Percentiles rank a stretch among this genome's conserved stretches.
These are phyloP conservation scores for Phenganax marumi DNA, from an alignment of 92 coral and sea anemone genomes.

Conservation along the genomic window DNA sequence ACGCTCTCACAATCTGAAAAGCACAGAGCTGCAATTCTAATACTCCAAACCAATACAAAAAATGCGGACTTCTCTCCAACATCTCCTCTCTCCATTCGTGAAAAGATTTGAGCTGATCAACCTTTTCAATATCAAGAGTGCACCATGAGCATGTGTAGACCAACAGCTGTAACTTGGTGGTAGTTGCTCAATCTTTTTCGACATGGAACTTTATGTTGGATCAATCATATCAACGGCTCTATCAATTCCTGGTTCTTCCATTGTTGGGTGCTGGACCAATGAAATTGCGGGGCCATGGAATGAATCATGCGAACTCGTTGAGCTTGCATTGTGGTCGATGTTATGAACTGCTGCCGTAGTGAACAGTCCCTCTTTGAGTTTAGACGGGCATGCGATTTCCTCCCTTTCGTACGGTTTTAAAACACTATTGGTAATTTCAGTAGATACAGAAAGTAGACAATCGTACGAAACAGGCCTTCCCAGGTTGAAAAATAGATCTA, in stretches of 20 bases:
- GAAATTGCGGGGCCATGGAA: constrained; percentile 56
- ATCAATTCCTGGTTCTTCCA: constrained; percentile 26
- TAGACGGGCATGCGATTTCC: constrained; percentile 26
- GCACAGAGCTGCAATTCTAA: constrained; percentile 38
- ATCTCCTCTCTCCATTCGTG: constrained; percentile 44
- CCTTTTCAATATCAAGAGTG: background rate
- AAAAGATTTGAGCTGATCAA: constrained; percentile 1
- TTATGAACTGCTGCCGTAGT: constrained; percentile 45
- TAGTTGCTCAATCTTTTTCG: constrained; percentile 8
- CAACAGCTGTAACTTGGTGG: constrained; percentile 45
- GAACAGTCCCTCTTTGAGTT: constrained; percentile 11
- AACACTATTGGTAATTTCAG: constrained; percentile 43
- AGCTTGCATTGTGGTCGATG: constrained; percentile 53
- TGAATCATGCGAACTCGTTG: constrained; percentile 49
- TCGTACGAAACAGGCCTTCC: constrained; percentile 32
- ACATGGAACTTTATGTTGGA: constrained; percentile 7
- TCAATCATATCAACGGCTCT: constrained; percentile 19
- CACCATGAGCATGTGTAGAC: constrained; percentile 17
- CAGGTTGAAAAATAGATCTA: constrained; percentile 11
- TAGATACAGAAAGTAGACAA: constrained; percentile 14
- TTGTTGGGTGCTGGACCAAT: constrained; percentile 43
- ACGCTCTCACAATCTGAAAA: constrained; percentile 35
- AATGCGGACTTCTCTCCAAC: constrained; percentile 30
- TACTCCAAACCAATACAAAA: constrained; percentile 49
- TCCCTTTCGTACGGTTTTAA: constrained; percentile 24